Conservation (phyloP, 1,140 invertebrate genomes). For the Varroa destructor region DNA sequence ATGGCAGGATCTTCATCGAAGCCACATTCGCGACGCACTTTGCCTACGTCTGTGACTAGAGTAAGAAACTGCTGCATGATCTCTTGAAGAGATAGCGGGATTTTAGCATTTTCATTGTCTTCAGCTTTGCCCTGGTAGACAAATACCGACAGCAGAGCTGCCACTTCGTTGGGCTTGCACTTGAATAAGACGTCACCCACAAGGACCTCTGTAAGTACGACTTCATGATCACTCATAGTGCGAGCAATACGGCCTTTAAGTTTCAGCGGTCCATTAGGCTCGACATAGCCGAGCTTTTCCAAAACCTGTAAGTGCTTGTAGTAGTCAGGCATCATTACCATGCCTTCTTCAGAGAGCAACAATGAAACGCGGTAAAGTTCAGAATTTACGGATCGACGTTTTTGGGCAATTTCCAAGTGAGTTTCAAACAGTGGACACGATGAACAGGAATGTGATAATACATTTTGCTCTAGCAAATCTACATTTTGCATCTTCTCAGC, state of each 20-base stretch:
- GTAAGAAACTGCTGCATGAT: constrained; percentile 18
- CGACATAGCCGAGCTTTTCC: constrained; percentile 53
- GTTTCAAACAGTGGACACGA: constrained; percentile 7
- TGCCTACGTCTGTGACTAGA: constrained; percentile 46
- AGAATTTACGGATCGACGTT: constrained; percentile 45
- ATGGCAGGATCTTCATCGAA: constrained; percentile 41
- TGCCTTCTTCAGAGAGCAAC: constrained; percentile 64
- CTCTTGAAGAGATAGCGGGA: constrained; percentile 26
- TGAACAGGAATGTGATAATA: constrained; percentile 31
- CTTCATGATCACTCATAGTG: constrained; percentile 79
- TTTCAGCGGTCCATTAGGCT: constrained; percentile 55
- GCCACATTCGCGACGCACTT: constrained; percentile 46
- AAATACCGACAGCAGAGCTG: constrained; percentile 72
- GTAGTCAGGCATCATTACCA: constrained; percentile 77
- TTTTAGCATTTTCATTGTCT: constrained; percentile 40
- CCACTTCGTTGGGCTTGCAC: constrained; percentile 69
- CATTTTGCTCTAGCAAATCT: constrained; percentile 37
- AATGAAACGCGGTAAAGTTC: constrained; percentile 57
- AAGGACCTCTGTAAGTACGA: constrained; percentile 90
- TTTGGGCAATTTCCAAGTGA: not conserved
- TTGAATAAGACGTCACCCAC: constrained; percentile 68
- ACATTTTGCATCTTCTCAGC: constrained; percentile 42
- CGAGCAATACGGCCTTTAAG: constrained; percentile 87
- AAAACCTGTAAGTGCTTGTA: constrained; percentile 65
- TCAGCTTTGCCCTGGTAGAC: constrained; percentile 72